Conservation (phyloP, 2,888 invertebrate species). For the Patella ulyssiponensis region DNA sequence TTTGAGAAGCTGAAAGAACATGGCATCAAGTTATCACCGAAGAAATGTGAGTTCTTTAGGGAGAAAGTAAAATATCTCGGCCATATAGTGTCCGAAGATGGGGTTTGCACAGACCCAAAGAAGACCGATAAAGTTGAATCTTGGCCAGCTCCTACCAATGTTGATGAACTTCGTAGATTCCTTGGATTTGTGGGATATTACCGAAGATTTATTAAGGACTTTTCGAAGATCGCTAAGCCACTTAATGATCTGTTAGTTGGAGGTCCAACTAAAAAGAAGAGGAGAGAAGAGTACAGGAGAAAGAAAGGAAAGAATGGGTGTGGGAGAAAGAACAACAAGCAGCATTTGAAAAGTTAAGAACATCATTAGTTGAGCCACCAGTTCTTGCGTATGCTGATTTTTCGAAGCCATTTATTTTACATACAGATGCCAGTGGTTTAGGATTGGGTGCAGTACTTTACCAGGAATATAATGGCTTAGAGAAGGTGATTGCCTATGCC, state of each 20-base stretch:
- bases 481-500: no score
- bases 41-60: neutral
- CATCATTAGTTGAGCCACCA: no score
- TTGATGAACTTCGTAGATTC: neutral
- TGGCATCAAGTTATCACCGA: neutral
- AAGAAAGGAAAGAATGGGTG: no score
- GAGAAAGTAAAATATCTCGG: neutral
- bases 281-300: neutral
- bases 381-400: no score
- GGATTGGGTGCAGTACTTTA: no score
- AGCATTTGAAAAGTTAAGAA: no score
- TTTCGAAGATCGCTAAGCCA: neutral
- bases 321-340: no score
- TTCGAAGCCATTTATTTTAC: no score
- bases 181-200: neutral
- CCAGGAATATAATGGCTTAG: no score
- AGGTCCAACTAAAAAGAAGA: constrained; percentile 5
- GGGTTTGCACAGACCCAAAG: neutral
- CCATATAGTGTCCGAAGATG: neutral
- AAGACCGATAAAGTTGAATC: neutral
- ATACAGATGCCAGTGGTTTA: no score
- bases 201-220: neutral
- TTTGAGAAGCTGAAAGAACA: no score
- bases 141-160: neutral
- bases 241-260: neutral